Evolutionary conservation across 1,140 invertebrate genomes (phyloP).

Genomic region (Diorhabda elongata): DNA sequence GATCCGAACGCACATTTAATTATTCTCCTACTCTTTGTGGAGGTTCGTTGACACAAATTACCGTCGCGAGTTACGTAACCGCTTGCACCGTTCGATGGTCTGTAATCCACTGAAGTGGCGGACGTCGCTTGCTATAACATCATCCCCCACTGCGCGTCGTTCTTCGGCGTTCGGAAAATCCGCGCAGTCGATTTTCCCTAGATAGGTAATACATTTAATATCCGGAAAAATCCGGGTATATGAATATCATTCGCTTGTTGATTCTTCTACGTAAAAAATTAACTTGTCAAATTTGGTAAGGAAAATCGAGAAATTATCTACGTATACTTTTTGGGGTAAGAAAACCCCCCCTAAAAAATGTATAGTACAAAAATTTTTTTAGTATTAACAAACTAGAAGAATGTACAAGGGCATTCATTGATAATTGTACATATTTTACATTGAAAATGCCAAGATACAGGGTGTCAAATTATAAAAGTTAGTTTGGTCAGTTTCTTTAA

Average conservation of each 20-base stretch:
- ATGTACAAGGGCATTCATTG: no score
- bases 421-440: no score
- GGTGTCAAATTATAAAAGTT: no score
- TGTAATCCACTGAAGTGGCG: constrained; percentile 4
- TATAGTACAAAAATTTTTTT: neutral
- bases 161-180: constrained; percentile 3
- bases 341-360: neutral
- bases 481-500: no score
- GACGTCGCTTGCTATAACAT: neutral
- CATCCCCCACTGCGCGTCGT: constrained; percentile 3
- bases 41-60: constrained; percentile 11
- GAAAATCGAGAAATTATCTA: neutral
- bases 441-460: no score
- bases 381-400: neutral
- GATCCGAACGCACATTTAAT: neutral
- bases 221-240: constrained; percentile 9
- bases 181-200: neutral
- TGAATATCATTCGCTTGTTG: neutral
- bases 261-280: neutral
- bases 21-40: neutral
- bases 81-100: neutral
- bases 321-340: neutral
- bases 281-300: neutral
- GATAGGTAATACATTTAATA: constrained; percentile 9
- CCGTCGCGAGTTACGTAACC: neutral